Evolutionary conservation across 2,888 invertebrate genomes (phyloP).

Genomic region (Sinotaia quadrata): DNA sequence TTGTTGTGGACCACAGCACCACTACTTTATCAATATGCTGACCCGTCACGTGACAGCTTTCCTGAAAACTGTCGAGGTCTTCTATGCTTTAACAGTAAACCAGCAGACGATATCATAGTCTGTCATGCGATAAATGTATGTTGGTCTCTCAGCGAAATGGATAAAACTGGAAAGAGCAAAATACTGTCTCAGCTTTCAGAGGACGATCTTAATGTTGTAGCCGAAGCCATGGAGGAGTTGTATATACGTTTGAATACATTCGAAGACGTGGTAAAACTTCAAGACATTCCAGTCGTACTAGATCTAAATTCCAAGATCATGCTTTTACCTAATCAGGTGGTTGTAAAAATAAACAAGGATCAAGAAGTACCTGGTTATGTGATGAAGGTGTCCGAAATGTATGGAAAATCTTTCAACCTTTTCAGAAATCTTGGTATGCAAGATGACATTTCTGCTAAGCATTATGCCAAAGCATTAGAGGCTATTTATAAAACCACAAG

Average conservation of each 20-base stretch:
- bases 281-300: neutral
- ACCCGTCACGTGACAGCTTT: neutral
- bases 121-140: conserved; percentile 6
- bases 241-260: neutral
- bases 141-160: neutral
- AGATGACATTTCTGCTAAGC: neutral
- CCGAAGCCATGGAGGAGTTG: neutral
- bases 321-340: conserved; percentile 4
- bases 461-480: conserved; percentile 11
- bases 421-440: conserved; percentile 4
- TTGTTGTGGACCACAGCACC: conserved; percentile 3
- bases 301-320: neutral
- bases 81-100: conserved; percentile 4
- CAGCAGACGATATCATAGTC: neutral
- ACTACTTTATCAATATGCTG: neutral
- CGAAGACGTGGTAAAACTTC: neutral
- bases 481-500: neutral
- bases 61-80: neutral
- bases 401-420: neutral
- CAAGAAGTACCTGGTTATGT: conserved; percentile 6
- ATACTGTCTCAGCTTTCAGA: neutral
- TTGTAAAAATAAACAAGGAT: neutral
- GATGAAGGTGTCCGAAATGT: neutral
- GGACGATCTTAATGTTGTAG: neutral
- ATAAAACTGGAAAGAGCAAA: neutral